Evolutionary conservation across 2,113 vertebrate species (phyloP).

Genomic region (Xiphorhynchus elegans): DNA sequence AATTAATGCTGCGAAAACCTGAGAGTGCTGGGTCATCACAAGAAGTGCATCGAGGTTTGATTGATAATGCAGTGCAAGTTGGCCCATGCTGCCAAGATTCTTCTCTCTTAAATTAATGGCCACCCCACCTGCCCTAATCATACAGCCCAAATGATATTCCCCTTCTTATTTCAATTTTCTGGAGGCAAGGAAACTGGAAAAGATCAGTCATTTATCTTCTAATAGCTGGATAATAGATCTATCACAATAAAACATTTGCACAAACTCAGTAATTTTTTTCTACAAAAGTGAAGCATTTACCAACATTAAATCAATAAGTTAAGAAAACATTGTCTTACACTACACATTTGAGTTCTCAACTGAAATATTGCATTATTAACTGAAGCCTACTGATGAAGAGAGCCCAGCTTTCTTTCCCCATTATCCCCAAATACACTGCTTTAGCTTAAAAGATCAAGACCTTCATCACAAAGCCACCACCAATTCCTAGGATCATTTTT

Average conservation of each 20-base stretch:
- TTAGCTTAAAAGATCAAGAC: not conserved
- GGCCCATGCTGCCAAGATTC: constrained; percentile 84
- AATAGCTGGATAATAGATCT: constrained; percentile 99
- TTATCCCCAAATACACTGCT: not conserved
- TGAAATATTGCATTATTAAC: constrained; percentile 40
- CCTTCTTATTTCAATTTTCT: constrained; percentile 99
- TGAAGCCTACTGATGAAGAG: not conserved
- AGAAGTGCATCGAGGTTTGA: constrained; percentile 87
- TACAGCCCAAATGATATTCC: constrained; percentile 88
- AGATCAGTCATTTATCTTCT: constrained; percentile 99
- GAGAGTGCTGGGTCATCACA: constrained; percentile 98
- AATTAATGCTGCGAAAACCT: constrained; percentile 89
- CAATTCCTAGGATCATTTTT: constrained; percentile 49
- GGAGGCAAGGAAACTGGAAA: constrained; percentile 85
- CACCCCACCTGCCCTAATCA: constrained; percentile 93
- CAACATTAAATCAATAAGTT: constrained; percentile 78
- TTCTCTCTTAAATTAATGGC: constrained; percentile 90
- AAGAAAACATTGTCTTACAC: constrained; percentile 64
- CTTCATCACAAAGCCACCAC: not conserved
- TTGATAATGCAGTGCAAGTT: constrained; percentile 87
- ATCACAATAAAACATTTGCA: constrained; percentile 97
- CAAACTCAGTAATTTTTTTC: constrained; percentile 81
- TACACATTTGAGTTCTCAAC: constrained; percentile 23
- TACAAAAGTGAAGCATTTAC: constrained; percentile 65
- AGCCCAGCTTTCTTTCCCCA: not conserved